phyloP scores from a whole-genome alignment of 2,888 invertebrate species.

The Drosophila atripex region DNA sequence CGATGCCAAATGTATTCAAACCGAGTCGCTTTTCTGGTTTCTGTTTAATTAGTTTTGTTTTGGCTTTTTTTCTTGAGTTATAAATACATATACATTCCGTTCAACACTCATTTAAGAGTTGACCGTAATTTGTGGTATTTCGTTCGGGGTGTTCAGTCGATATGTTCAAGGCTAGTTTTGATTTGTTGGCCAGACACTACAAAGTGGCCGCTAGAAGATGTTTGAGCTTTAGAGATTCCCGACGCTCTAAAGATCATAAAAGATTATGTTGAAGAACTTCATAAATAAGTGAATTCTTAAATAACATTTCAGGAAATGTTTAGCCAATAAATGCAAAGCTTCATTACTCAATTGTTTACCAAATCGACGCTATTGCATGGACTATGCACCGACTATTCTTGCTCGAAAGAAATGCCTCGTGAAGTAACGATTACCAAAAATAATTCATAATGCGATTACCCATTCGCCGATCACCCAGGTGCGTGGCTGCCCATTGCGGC shows the following conservation, averaged over 20 bases:
- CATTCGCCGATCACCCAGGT: constrained; percentile 30
- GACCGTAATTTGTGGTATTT: constrained; percentile 42
- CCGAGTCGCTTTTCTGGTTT: constrained; percentile 51
- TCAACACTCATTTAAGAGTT: constrained; percentile 32
- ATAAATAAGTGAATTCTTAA: constrained; percentile 16
- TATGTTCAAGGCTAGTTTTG: constrained; percentile 56
- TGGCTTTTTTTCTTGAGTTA: constrained; percentile 24
- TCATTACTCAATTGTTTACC: neutral
- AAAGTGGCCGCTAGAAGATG: constrained; percentile 12
- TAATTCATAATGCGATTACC: constrained; percentile 43
- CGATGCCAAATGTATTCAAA: constrained; percentile 5
- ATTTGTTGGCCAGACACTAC: constrained; percentile 14
- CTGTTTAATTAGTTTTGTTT: constrained; percentile 54
- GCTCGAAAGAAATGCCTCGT: constrained; percentile 20
- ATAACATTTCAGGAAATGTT: constrained; percentile 17
- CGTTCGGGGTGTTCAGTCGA: constrained; percentile 17
- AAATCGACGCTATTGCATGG: constrained; percentile 1
- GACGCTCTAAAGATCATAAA: constrained; percentile 14
- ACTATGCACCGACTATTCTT: constrained; percentile 23
- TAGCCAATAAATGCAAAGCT: neutral
- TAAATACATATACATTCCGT: constrained; percentile 8
- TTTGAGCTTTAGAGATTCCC: neutral
- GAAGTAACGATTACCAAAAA: constrained; percentile 25
- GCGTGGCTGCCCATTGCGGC: constrained; percentile 32
- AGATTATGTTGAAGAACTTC: constrained; percentile 26